A percentile compares a stretch with the other conserved stretches of the same genome.
Conservation (phyloP, 2,113 vertebrate genomes). For the Xiphias gladius region DNA sequence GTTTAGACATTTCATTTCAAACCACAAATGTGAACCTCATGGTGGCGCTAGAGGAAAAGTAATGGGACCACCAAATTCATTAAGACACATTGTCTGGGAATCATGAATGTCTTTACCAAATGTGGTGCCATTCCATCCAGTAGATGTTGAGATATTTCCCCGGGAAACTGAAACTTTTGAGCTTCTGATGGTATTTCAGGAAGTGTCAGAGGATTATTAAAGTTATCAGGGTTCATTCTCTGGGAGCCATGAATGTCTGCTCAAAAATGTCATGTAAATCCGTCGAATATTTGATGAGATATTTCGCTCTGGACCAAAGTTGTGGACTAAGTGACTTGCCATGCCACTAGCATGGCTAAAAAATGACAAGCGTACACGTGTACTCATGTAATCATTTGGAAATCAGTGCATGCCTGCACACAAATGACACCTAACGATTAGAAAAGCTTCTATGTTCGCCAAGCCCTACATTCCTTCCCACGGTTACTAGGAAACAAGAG, state of each 20-base stretch:
- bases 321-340: neutral
- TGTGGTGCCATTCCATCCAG: too few relatives aligned
- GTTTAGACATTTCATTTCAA: neutral
- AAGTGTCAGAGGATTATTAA: neutral
- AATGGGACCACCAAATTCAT: neutral
- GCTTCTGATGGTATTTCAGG: neutral
- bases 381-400: constrained; percentile 27
- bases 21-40: neutral
- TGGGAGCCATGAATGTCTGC: neutral
- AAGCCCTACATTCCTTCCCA: constrained; percentile 38
- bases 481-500: constrained; percentile 82
- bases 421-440: constrained; percentile 34
- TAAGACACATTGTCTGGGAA: neutral
- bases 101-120: neutral
- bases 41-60: neutral
- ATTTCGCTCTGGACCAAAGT: neutral
- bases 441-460: constrained; percentile 32
- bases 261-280: too few relatives aligned
- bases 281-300: neutral
- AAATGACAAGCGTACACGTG: neutral
- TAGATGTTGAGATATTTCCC: too few relatives aligned
- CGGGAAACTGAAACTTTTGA: too few relatives aligned
- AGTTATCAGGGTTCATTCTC: neutral
- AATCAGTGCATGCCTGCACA: constrained; percentile 42
- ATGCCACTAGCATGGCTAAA: neutral